Conservation (phyloP, 2,113 vertebrate species). For the Pelobates fuscus region DNA sequence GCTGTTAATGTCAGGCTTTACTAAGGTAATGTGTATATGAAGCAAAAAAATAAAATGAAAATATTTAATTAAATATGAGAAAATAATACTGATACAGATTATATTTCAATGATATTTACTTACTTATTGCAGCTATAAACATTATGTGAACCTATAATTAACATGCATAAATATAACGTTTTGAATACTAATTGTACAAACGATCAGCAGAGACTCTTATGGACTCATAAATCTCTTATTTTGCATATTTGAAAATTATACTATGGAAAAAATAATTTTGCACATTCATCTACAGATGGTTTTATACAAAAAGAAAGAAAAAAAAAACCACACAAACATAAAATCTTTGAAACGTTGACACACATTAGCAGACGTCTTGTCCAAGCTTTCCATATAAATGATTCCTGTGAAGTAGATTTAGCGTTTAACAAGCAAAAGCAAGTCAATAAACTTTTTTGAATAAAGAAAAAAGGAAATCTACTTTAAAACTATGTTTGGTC, state of each 20-base stretch:
- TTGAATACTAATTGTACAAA: too few species aligned
- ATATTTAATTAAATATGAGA: too few species aligned
- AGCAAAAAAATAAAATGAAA: too few species aligned
- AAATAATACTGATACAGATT: too few species aligned
- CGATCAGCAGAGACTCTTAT: too few species aligned
- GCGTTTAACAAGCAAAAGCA: background rate
- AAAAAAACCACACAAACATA: too few species aligned
- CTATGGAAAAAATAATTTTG: background rate
- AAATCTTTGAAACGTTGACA: background rate
- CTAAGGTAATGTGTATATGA: too few species aligned
- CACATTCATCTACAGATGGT: background rate
- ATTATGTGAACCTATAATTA: too few species aligned
- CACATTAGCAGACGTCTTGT: background rate
- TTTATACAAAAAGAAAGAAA: background rate
- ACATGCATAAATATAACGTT: too few species aligned
- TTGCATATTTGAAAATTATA: background rate
- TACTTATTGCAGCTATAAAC: too few species aligned
- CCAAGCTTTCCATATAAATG: background rate
- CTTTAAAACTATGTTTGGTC: background rate
- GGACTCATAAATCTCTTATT: constrained; percentile 4
- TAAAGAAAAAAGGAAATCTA: background rate
- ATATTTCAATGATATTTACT: too few species aligned
- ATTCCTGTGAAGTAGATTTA: background rate
- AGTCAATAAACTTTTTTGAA: constrained; percentile 7
- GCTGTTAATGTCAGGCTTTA: too few species aligned